Conservation (phyloP, 2,113 vertebrate species). For the Theropithecus gelada region DNA sequence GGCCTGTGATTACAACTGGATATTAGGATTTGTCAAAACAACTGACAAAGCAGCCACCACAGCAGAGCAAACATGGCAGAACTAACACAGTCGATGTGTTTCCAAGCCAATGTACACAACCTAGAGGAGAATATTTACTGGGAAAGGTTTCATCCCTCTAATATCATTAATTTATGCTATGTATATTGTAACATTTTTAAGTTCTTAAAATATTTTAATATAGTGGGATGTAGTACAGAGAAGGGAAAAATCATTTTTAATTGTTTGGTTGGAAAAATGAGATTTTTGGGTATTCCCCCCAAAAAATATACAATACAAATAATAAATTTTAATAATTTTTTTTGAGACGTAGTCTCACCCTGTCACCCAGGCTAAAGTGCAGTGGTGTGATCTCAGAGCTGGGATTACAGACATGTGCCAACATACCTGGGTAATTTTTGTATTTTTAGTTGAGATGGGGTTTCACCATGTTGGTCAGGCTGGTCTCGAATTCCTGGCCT, state of each 20-base stretch:
- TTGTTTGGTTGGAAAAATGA: conserved; percentile 15
- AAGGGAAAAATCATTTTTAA: background rate
- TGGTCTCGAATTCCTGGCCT: too few relatives aligned
- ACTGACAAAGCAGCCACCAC: background rate
- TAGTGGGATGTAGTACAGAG: background rate
- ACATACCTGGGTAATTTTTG: too few relatives aligned
- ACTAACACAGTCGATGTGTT: background rate
- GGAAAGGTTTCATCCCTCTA: background rate
- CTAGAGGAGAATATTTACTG: background rate
- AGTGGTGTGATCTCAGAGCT: too few relatives aligned
- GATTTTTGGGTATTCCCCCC: background rate
- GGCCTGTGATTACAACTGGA: background rate
- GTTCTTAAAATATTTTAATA: background rate
- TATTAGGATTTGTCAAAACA: background rate
- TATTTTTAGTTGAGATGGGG: too few relatives aligned
- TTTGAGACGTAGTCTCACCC: too few relatives aligned
- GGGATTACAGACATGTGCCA: too few relatives aligned
- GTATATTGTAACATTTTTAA: background rate
- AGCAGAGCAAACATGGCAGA: background rate
- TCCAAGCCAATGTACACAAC: background rate
- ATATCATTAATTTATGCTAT: background rate
- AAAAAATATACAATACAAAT: conserved; percentile 2
- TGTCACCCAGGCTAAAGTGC: too few relatives aligned
- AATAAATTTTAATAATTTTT: background rate
- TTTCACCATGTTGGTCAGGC: too few relatives aligned